Conservation (phyloP, 2,888 invertebrate species). For the Ferdinandea cuprea region DNA sequence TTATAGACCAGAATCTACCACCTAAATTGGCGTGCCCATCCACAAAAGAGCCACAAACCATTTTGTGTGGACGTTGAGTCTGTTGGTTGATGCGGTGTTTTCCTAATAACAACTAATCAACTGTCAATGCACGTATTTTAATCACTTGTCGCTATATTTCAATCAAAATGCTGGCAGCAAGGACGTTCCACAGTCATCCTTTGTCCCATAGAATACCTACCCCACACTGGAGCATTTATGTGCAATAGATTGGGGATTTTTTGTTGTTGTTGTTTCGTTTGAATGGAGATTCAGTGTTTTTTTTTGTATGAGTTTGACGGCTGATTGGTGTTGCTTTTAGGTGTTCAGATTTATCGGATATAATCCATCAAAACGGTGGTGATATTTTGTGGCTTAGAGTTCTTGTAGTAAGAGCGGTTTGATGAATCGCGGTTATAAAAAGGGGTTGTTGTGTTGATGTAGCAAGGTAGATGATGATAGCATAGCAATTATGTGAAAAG, state of each 20-base stretch:
- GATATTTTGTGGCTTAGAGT: slow-evolving; percentile 24
- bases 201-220: slow-evolving; percentile 16
- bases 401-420: slow-evolving; percentile 1
- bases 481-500: background rate
- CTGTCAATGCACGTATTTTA: slow-evolving; percentile 77
- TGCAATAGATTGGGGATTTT: slow-evolving; percentile 28
- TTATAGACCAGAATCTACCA: slow-evolving; percentile 43
- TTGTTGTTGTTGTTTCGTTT: background rate
- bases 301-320: slow-evolving; percentile 31
- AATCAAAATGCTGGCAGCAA: slow-evolving; percentile 70
- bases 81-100: slow-evolving; percentile 69
- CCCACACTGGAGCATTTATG: background rate
- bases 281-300: slow-evolving; percentile 25
- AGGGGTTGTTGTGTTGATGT: slow-evolving; percentile 3
- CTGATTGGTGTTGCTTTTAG: slow-evolving; percentile 57
- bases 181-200: slow-evolving; percentile 37
- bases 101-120: slow-evolving; percentile 77
- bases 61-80: slow-evolving; percentile 52
- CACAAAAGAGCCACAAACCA: slow-evolving; percentile 35
- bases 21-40: slow-evolving; percentile 30
- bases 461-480: background rate
- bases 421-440: background rate
- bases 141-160: slow-evolving; percentile 77
- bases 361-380: slow-evolving; percentile 38
- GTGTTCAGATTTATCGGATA: slow-evolving; percentile 51